Percentiles rank a stretch among this genome's conserved stretches.
phyloP scores from a whole-genome alignment of 2,797 vertebrate species.

The Phalloptychus januarius region DNA sequence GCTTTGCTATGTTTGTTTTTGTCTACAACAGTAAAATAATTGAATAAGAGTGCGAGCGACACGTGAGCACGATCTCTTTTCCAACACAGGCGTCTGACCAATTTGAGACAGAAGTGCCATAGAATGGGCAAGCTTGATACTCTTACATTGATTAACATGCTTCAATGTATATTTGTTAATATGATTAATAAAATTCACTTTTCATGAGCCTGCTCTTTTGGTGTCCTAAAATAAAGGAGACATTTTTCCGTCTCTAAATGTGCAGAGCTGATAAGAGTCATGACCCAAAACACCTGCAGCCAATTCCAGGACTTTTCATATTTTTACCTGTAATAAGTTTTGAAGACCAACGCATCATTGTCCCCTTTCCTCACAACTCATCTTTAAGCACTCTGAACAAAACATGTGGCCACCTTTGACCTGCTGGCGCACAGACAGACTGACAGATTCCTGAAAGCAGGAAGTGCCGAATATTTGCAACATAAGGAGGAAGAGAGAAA shows the following conservation, averaged over 20 bases:
- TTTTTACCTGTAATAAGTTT: neutral
- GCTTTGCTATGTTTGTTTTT: too few relatives aligned
- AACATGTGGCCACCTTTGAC: constrained; percentile 34
- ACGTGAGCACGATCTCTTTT: too few relatives aligned
- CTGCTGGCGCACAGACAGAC: constrained; percentile 17
- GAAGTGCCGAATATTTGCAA: constrained; percentile 31
- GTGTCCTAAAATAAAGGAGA: neutral
- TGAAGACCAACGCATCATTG: neutral
- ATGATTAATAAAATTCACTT: too few relatives aligned
- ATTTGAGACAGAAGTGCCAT: too few relatives aligned
- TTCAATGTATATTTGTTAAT: too few relatives aligned
- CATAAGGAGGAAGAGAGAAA: constrained; percentile 28
- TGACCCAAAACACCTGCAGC: neutral
- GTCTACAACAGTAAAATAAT: too few relatives aligned
- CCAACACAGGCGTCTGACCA: too few relatives aligned
- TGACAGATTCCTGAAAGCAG: constrained; percentile 60
- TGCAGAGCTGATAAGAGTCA: neutral
- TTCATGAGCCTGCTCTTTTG: too few relatives aligned
- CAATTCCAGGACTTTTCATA: neutral
- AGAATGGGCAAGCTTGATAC: too few relatives aligned
- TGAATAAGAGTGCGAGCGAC: too few relatives aligned
- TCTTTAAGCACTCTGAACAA: constrained; percentile 7
- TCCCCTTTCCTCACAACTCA: too few relatives aligned
- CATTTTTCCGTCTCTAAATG: neutral
- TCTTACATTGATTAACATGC: too few relatives aligned